Evolutionary conservation across 2,888 invertebrate genomes (phyloP), one percentile per base, ranked within the genome.

Genomic region (Acanthopleura granulata): DNA sequence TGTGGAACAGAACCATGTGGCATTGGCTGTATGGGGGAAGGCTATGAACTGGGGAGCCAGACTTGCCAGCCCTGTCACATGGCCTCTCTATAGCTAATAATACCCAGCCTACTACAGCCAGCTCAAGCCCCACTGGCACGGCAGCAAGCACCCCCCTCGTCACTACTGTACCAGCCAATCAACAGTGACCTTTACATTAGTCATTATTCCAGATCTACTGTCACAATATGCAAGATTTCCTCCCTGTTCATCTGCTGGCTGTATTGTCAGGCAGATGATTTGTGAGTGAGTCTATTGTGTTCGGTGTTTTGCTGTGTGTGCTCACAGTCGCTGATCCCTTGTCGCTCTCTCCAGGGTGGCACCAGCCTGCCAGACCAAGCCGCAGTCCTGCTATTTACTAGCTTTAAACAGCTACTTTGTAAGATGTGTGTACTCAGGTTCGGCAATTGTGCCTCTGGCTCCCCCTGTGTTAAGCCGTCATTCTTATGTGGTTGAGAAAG

Each of bases 191-290:
- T 66, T 27, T 66, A 66, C 66, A 66, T 22, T 66, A 66, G 66
- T 66, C 66, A 66, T 66, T 66, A 66, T 66, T 66, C 66, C 29
- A 27, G 66, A 66, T 66, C 25, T 27, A 66, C 66, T 66, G 66
- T 66, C 66, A 66, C 15, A 22, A 27, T 27, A 66, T 66, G 66
- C 57, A 57, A 57, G 57, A 57, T 57, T 57, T 57, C 57, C 57
- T 12, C 40, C 40, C 57, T 57, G 6, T 57, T 57, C 57, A 57
- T 57, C 57, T 57, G 57, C 57, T 57, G n/a, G 18, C 6, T 57
- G n/a, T n/a, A 57, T 57, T 57, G 57, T 57, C n/a, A 57, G n/a
- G 57, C 57, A n/a, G 57, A 57, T 57, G 57, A n/a, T 57, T 57
- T 57, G 57, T 57, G 57, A 57, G 57, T 12, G 22, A 57, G 57